Percentiles rank a stretch among this genome's conserved stretches.
These are phyloP conservation scores for Drosophila tani DNA, from an alignment of 1,140 invertebrate species.

Conservation along the genomic window DNA sequence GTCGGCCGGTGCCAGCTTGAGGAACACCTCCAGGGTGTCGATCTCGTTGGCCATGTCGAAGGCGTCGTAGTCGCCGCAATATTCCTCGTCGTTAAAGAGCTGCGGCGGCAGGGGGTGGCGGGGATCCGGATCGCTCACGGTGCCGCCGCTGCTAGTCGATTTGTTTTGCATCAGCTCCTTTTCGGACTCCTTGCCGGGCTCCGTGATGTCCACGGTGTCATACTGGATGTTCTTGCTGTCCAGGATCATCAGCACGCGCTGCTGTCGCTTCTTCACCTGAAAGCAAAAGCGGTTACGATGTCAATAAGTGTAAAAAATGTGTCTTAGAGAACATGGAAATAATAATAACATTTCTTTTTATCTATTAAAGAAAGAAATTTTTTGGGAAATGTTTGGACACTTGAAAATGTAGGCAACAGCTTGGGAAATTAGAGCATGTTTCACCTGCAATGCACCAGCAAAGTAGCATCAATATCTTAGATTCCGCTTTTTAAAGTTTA, in stretches of 20 bases:
- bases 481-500: too few species aligned
- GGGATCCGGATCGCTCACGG: conserved; percentile 87
- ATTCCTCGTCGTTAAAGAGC: conserved; percentile 96
- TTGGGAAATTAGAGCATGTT: too few species aligned
- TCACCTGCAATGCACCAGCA: too few species aligned
- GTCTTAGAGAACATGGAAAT: too few species aligned
- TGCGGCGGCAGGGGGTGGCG: conserved; percentile 93
- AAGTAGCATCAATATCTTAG: too few species aligned
- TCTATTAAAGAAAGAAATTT: too few species aligned
- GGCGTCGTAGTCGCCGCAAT: conserved; percentile 97
- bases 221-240: conserved; percentile 95
- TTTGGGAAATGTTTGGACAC: too few species aligned
- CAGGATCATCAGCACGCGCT: conserved; percentile 95
- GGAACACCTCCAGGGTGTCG: conserved; percentile 94
- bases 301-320: not conserved
- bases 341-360: too few species aligned
- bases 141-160: conserved; percentile 91
- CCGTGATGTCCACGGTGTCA: conserved; percentile 96
- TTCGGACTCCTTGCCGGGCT: conserved; percentile 94
- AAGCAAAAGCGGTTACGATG: not conserved
- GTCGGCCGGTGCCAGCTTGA: conserved; percentile 88
- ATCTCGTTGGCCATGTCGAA: conserved; percentile 97
- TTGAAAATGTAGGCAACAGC: too few species aligned
- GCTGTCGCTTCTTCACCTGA: conserved; percentile 97
- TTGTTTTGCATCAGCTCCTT: conserved; percentile 97